Base-by-base conservation (phyloP, 1,140 invertebrate genomes). In the Octopus sinensis region DNA sequence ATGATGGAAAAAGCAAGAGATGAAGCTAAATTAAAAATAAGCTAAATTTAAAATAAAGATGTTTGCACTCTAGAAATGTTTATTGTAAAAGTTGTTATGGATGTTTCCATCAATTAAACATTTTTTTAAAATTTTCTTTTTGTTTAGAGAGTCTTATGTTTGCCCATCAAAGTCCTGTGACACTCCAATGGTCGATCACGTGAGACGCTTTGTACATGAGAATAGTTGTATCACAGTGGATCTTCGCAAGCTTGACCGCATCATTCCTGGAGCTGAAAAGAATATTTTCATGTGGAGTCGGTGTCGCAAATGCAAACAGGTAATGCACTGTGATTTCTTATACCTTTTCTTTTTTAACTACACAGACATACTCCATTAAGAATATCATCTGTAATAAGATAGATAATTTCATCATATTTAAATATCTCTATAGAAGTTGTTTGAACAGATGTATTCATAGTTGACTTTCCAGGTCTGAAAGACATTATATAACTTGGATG, bases 261-360 rank as follows among this genome's bases (percentile, higher is more conserved):
- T 75, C 5, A 85, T 88, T 4, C 85, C 87, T 17, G 87, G 86
- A n/a, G 86, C 82, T 23, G 84, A 88, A 76, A 87, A 84, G 23
- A 86, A 85, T 53, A 96, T 96, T 54, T 93, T 97, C 75, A 96
- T 96, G 93, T 97, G 96, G 94, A 97, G 95, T 87, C 96, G 94
- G 91, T 97, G 96, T 86, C 91, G 92, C 4, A 92, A 93, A 78
- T 97, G 96, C 87, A 94, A 94, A 88, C 92, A 92, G 85, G 95
- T 93, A 78, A 75, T 12, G 56, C 56, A 62, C 56, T 9, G 9
- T 62, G 9, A 62, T 75, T 53, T 77, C 43, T 52, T 12, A 13
- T 17, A 12, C 56, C 17, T 62, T 62, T 62, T 62, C 56, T 62
- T 62, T 62, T 43, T 43, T 3, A 43, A 43, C 30, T 43, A 43